Base-by-base conservation (phyloP, 2,888 invertebrate genomes). In the Neoscelio sp. region DNA sequence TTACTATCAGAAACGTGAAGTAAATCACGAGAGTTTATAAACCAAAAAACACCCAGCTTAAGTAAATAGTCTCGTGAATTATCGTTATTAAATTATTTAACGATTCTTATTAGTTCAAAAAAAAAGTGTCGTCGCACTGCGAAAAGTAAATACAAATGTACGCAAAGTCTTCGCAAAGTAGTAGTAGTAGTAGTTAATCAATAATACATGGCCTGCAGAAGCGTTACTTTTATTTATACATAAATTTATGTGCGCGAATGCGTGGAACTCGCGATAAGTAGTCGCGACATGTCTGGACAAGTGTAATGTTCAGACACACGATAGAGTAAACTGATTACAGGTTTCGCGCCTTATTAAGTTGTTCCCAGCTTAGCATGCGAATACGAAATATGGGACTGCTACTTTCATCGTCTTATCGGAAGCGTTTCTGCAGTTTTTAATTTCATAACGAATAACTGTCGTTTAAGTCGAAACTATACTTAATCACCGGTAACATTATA, bases 21-120 rank as follows among this genome's bases (percentile, higher is more conserved):
- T 40, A 60, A 60, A 52, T 60, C 70, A 48, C 50, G 40, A 38
- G 56, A 56, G 70, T 70, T 48, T 68, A 56, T 50, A 70, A 40
- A 70, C 70, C 50, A 13, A 70, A 70, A 58, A 40, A 33, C 33
- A 33, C 10, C n/a, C 4, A 33, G 12, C 33, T n/a, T 33, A 33
- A n/a, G n/a, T 3, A 33, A 33, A 33, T 33, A 2, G 12, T 8
- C 44, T 46, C 23, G 28, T n/a, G n/a, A n/a, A n/a, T n/a, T n/a
- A n/a, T n/a, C n/a, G n/a, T n/a, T n/a, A n/a, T n/a, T n/a, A n/a
- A n/a, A n/a, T n/a, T n/a, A n/a, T n/a, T n/a, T n/a, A n/a, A n/a
- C 23, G 23, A 4, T 3, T 23, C 6, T 23, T 23, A 23, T 3
- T 23, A 23, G 3, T 6, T 3, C 23, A 12, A 2, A 6, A 13